These are phyloP conservation scores for Circaetus gallicus DNA, from an alignment of 2,113 vertebrate species.

Conservation along the genomic window DNA sequence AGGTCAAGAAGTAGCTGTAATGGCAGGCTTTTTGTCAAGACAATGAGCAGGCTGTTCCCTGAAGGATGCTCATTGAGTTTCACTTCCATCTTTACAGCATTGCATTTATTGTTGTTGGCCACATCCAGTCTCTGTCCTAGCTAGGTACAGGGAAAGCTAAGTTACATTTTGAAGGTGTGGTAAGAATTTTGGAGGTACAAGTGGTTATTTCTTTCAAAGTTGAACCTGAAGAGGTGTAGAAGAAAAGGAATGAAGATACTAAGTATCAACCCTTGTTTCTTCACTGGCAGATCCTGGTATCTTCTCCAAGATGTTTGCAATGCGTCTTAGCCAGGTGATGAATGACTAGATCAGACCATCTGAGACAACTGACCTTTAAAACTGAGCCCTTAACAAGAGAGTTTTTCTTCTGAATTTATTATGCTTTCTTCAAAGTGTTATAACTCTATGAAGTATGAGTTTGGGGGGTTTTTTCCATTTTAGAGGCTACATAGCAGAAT, in stretches of 20 bases:
- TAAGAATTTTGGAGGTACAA: neutral
- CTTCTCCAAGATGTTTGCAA: neutral
- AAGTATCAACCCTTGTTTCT: neutral
- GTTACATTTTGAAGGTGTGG: neutral
- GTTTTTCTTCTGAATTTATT: neutral
- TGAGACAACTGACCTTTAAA: neutral
- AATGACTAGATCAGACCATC: neutral
- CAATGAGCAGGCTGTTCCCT: neutral
- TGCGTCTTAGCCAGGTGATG: neutral
- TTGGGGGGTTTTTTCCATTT: neutral
- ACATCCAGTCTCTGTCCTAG: neutral
- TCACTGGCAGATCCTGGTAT: neutral
- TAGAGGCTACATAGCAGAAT: neutral
- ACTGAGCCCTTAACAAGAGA: neutral
- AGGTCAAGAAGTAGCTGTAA: neutral
- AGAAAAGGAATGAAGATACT: neutral
- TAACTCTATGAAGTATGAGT: neutral
- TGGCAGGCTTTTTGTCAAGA: neutral
- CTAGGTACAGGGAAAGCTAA: neutral
- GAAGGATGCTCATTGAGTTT: neutral
- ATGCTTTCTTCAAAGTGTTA: neutral
- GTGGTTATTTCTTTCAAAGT: neutral
- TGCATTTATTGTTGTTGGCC: neutral
- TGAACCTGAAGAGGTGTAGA: neutral
- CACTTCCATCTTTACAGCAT: neutral